A percentile compares a stretch with the other conserved stretches of the same genome.
Evolutionary conservation across 2,888 invertebrate genomes (phyloP).

Genomic region (Plutella xylostella): DNA sequence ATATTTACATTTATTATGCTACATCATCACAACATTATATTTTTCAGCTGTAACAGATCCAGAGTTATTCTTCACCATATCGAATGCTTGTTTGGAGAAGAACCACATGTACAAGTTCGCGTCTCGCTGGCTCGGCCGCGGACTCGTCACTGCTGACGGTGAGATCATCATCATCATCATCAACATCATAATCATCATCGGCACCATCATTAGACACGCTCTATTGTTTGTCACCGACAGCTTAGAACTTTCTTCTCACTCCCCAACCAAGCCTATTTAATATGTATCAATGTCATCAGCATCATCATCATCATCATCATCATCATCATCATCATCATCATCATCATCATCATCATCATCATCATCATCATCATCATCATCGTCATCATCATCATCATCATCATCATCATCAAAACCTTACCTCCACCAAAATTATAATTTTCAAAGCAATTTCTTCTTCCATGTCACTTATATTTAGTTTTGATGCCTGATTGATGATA

Average conservation of each 20-base stretch:
- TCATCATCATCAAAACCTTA: no score
- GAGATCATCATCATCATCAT: no score
- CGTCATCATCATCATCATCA: no score
- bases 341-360: background rate
- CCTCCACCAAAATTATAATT: no score
- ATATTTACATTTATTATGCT: no score
- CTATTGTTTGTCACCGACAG: background rate
- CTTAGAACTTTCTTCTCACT: background rate
- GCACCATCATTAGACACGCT: background rate
- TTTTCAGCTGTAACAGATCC: constrained; percentile 27
- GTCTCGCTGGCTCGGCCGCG: constrained; percentile 26
- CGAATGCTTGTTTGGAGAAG: constrained; percentile 25
- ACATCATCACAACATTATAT: no score
- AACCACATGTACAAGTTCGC: constrained; percentile 24
- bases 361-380: no score
- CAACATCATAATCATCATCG: background rate
- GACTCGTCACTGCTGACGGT: constrained; percentile 23
- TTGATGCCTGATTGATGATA: no score
- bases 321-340: background rate
- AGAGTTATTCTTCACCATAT: constrained; percentile 24
- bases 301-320: background rate
- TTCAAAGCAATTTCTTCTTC: no score
- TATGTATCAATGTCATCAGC: background rate
- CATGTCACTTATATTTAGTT: no score
- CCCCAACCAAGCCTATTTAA: background rate